phyloP scores from a whole-genome alignment of 2,113 vertebrate genomes.

The Sula dactylatra region DNA sequence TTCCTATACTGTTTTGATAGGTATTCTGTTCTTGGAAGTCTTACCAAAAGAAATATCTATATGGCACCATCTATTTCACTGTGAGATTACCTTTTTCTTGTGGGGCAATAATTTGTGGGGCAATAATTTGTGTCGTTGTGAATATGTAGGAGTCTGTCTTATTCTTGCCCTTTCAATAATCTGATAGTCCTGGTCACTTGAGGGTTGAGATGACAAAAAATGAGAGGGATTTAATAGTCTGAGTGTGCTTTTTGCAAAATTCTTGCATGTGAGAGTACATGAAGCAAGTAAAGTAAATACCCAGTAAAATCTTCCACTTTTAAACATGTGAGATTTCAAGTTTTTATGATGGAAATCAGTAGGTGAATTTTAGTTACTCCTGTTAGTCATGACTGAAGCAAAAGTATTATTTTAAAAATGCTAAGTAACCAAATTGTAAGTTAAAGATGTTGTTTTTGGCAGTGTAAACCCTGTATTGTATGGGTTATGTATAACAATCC shows the following conservation, averaged over 20 bases:
- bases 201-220: neutral
- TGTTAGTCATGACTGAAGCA: neutral
- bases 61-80: neutral
- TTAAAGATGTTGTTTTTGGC: neutral
- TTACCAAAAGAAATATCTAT: neutral
- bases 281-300: neutral
- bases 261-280: neutral
- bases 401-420: neutral
- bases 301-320: neutral
- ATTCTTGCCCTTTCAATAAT: neutral
- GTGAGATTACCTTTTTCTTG: neutral
- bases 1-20: neutral
- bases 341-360: neutral
- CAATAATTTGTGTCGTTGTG: neutral
- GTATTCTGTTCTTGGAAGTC: neutral
- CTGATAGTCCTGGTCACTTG: neutral
- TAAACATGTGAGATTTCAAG: neutral
- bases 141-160: neutral
- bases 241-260: neutral
- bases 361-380: neutral
- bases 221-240: neutral
- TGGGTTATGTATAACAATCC: neutral
- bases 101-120: neutral
- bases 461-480: neutral
- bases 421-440: neutral